A percentile compares a stretch with the other conserved stretches of the same genome.
Conservation (phyloP, 1,140 invertebrate species). For the Dendrolimus kikuchii region DNA sequence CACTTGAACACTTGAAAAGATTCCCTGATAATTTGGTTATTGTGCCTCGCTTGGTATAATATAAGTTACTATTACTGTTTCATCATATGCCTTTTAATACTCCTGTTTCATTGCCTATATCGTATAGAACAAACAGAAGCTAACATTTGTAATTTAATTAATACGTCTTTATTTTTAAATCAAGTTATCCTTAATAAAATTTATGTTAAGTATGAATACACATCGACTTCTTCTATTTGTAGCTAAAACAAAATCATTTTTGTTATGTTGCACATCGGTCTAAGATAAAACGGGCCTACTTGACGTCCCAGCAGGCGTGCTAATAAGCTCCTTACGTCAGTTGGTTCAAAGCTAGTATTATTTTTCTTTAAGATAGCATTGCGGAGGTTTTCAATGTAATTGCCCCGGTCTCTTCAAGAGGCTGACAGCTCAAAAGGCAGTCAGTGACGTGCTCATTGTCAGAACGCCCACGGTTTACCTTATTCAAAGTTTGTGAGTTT, state of each 20-base stretch:
- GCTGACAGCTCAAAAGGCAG: conserved; percentile 64
- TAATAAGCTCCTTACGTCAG: conserved; percentile 63
- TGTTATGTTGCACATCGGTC: conserved; percentile 1
- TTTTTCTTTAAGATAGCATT: conserved; percentile 65
- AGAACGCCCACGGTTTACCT: conserved; percentile 59
- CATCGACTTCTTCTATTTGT: no score
- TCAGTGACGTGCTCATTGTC: conserved; percentile 62
- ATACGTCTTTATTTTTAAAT: no score
- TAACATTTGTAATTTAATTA: conserved; percentile 10
- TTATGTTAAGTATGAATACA: no score
- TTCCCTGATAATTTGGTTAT: conserved; percentile 27
- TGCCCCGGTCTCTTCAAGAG: conserved; percentile 64
- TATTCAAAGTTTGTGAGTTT: conserved; percentile 53
- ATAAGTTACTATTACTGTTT: conserved; percentile 8
- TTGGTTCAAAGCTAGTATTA: conserved; percentile 48
- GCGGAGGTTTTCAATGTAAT: conserved; percentile 66
- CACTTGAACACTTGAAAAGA: conserved; percentile 42
- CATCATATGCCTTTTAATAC: conserved; percentile 6
- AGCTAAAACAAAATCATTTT: background rate
- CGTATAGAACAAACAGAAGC: conserved; percentile 14
- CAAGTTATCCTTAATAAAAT: no score
- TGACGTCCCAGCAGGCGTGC: conserved; percentile 38
- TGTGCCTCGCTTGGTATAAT: conserved; percentile 1
- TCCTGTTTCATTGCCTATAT: conserved; percentile 12
- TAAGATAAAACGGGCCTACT: conserved; percentile 34